Conservation (phyloP, 92 coral and sea anemone genomes). For the Phymanthus crucifer region DNA sequence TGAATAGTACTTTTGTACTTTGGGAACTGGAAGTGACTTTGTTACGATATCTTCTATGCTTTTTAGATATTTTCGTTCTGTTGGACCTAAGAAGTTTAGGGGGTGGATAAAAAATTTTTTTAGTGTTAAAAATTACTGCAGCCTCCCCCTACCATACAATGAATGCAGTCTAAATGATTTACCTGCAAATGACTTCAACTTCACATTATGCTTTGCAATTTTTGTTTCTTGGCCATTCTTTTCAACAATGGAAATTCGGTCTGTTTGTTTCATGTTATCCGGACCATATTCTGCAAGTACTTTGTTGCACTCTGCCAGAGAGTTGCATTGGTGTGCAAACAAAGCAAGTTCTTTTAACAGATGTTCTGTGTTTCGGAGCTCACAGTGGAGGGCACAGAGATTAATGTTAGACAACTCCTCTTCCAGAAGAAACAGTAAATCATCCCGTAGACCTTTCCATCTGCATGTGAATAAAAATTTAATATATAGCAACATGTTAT, state of each 20-base stretch:
- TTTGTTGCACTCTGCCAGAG: constrained; percentile 46
- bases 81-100: neutral
- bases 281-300: constrained; percentile 58
- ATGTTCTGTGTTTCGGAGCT: constrained; percentile 41
- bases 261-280: constrained; percentile 44
- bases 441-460: constrained; percentile 49
- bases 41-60: neutral
- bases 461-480: constrained; percentile 6
- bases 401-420: constrained; percentile 40
- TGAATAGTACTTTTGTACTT: constrained; percentile 1
- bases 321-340: constrained; percentile 47
- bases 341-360: constrained; percentile 49
- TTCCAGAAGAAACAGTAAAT: constrained; percentile 37
- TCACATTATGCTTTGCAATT: neutral
- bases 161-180: neutral
- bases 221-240: constrained; percentile 38
- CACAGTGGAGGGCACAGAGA: constrained; percentile 53
- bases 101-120: no score
- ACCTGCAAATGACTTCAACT: neutral
- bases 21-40: neutral
- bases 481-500: no score
- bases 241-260: constrained; percentile 17
- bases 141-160: neutral
- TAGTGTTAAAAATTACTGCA: neutral
- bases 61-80: constrained; percentile 2